A percentile compares a stretch with the other conserved stretches of the same genome.
phyloP scores from a whole-genome alignment of 2,113 vertebrate genomes.

The Vulpes lagopus region DNA sequence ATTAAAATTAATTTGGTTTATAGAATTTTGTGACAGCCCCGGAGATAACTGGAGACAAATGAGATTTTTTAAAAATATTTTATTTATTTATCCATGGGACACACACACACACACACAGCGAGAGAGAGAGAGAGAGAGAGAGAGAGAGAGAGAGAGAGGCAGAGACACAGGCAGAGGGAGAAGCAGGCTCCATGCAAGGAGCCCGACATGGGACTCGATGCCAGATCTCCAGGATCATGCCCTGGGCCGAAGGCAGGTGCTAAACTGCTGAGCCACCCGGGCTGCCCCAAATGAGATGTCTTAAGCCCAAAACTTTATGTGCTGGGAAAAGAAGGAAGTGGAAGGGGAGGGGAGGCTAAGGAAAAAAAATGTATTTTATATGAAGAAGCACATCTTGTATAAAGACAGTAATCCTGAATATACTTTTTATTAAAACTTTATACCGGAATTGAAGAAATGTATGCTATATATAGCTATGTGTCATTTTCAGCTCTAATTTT shows the following conservation, averaged over 20 bases:
- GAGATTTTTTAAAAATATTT: background rate
- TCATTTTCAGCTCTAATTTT: background rate
- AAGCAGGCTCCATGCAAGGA: too few species aligned
- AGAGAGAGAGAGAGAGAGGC: too few species aligned
- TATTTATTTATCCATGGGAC: too few species aligned
- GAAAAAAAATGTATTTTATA: background rate
- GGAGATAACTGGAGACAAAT: background rate
- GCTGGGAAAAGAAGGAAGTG: background rate
- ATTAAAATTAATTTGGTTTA: conserved; percentile 35
- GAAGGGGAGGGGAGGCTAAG: background rate
- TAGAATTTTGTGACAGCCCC: background rate
- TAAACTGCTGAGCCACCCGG: too few species aligned
- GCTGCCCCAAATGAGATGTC: background rate
- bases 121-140: too few species aligned
- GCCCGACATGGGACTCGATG: too few species aligned
- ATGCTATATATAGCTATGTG: background rate
- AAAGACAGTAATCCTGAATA: background rate
- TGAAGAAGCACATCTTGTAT: background rate
- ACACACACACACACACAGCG: too few species aligned
- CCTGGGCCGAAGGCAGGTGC: too few species aligned
- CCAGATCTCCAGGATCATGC: too few species aligned
- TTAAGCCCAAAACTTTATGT: background rate
- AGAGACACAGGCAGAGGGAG: too few species aligned
- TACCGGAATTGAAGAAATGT: background rate
- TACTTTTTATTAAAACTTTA: background rate